Conservation (phyloP, 2,113 vertebrate genomes). For the Hucho hucho region DNA sequence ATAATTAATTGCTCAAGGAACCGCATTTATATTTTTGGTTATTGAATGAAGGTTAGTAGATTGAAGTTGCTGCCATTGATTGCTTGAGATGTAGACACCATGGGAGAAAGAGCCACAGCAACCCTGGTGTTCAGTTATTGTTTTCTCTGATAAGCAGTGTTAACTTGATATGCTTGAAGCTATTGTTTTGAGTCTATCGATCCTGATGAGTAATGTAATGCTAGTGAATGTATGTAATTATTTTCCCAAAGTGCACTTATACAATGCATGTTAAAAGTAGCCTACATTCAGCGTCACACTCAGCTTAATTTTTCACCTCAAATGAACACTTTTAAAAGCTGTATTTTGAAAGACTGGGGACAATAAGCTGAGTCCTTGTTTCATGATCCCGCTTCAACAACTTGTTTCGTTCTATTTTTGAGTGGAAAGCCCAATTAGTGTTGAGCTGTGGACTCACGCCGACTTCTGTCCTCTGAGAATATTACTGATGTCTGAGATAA, state of each 20-base stretch:
- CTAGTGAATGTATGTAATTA: no score
- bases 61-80: not conserved
- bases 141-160: no score
- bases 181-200: no score
- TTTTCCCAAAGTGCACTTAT: no score
- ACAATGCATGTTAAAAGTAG: no score
- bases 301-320: not conserved
- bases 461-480: conserved; percentile 37
- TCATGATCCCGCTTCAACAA: conserved; percentile 1
- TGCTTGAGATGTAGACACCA: no score
- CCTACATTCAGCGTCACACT: no score
- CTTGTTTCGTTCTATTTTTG: conserved; percentile 3
- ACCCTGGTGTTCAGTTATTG: no score
- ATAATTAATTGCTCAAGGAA: conserved; percentile 7
- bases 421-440: conserved; percentile 38
- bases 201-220: no score
- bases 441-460: conserved; percentile 15
- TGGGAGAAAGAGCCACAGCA: no score
- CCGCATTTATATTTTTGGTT: conserved; percentile 6
- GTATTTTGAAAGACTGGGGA: not conserved
- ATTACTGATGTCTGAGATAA: conserved; percentile 46
- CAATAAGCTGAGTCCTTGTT: conserved; percentile 13
- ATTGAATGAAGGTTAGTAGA: not conserved
- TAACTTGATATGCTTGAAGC: no score
- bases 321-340: not conserved